These are phyloP conservation scores for Sciurus carolinensis DNA, from an alignment of 2,797 vertebrate genomes.

Conservation along the genomic window DNA sequence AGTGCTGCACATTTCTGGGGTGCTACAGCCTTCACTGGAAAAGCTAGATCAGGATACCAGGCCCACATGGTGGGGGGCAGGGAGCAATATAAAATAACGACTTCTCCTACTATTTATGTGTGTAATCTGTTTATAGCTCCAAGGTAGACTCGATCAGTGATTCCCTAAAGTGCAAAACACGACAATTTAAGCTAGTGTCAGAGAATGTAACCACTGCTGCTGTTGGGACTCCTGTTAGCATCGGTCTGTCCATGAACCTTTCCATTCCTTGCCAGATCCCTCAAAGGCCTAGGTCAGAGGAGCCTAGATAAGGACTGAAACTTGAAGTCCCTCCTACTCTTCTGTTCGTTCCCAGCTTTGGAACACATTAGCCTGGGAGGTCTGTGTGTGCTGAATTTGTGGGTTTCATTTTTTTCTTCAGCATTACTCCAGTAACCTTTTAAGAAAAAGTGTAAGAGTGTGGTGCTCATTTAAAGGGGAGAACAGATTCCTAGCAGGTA, in stretches of 20 bases:
- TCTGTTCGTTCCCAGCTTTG: neutral
- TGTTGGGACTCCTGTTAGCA: neutral
- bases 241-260: neutral
- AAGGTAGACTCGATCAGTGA: neutral
- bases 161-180: neutral
- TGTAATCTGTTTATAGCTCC: neutral
- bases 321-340: neutral
- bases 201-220: neutral
- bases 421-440: neutral
- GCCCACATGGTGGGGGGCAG: too few relatives aligned
- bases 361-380: neutral
- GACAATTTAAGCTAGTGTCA: neutral
- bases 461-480: conserved; percentile 34
- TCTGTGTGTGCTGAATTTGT: neutral
- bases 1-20: neutral
- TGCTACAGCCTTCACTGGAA: neutral
- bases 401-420: neutral
- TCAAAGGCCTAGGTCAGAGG: neutral
- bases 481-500: neutral
- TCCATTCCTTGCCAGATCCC: neutral
- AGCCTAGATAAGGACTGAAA: conserved; percentile 6
- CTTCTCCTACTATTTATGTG: neutral
- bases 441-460: conserved; percentile 18
- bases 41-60: neutral
- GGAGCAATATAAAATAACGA: neutral